Evolutionary conservation across 2,888 invertebrate genomes (phyloP).

Genomic region (Dioctria rufipes): DNA sequence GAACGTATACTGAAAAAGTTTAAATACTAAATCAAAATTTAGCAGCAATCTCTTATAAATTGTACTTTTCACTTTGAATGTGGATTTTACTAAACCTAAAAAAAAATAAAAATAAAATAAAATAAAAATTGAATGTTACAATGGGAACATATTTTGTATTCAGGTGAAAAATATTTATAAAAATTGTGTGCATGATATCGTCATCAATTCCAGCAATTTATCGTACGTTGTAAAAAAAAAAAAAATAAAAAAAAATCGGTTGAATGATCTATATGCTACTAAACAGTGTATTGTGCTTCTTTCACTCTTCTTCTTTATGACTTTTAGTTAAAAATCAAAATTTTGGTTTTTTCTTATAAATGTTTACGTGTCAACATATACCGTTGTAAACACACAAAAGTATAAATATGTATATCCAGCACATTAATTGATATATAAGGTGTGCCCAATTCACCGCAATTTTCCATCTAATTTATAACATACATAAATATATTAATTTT

Average conservation of each 20-base stretch:
- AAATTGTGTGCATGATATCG: slow-evolving; percentile 46
- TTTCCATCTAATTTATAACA: not conserved
- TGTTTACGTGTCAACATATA: slow-evolving; percentile 25
- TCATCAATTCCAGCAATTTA: slow-evolving; percentile 51
- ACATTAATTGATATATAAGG: slow-evolving; percentile 30
- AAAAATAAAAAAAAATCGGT: slow-evolving; percentile 2
- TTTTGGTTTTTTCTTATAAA: slow-evolving; percentile 29
- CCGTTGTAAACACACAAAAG: slow-evolving; percentile 39
- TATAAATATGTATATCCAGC: slow-evolving; percentile 14
- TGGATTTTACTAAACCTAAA: slow-evolving; percentile 21
- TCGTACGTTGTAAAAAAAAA: slow-evolving; percentile 36
- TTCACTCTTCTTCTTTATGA: slow-evolving; percentile 10
- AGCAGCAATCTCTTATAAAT: slow-evolving; percentile 25
- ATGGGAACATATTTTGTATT: slow-evolving; percentile 44
- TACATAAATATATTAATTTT: not conserved
- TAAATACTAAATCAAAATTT: not conserved
- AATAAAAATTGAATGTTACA: slow-evolving; percentile 49
- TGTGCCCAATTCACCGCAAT: slow-evolving; percentile 22
- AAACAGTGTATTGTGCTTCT: slow-evolving; percentile 37
- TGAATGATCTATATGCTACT: slow-evolving; percentile 28
- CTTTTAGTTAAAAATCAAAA: slow-evolving; percentile 24
- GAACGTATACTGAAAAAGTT: not conserved
- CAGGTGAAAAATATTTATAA: slow-evolving; percentile 39
- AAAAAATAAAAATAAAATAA: not conserved
- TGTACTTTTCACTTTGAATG: slow-evolving; percentile 28